These are phyloP conservation scores for Trissolcus brochymenae DNA, from an alignment of 2,888 invertebrate species.

Conservation along the genomic window DNA sequence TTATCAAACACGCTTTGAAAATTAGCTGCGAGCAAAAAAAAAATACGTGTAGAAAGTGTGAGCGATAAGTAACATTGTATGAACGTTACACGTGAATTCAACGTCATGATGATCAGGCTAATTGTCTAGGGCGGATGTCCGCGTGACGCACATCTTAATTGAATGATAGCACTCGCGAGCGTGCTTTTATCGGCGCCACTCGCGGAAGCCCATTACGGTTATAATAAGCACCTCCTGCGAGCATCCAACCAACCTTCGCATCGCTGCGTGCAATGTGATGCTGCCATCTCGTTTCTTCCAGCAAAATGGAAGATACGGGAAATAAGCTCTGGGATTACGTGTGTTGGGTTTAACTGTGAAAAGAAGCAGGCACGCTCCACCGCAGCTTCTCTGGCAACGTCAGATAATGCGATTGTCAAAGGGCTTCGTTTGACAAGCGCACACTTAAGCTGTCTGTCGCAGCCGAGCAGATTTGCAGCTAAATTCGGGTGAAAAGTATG, in stretches of 20 bases:
- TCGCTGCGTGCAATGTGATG: conserved; percentile 30
- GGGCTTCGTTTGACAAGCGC: conserved; percentile 7
- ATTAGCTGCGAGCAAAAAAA: conserved; percentile 34
- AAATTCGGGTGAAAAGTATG: too few species aligned
- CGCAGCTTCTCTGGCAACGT: conserved; percentile 1
- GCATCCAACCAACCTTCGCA: conserved; percentile 4
- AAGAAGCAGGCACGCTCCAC: conserved; percentile 9
- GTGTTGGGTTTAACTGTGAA: conserved; percentile 1
- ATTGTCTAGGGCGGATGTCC: conserved; percentile 36
- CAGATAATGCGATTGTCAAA: conserved; percentile 13
- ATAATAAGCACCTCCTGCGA: conserved; percentile 60
- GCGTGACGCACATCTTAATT: conserved; percentile 56
- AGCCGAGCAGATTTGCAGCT: neutral
- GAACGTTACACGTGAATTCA: conserved; percentile 40
- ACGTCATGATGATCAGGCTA: conserved; percentile 43
- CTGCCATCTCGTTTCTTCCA: conserved; percentile 41
- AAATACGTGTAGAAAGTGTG: conserved; percentile 31
- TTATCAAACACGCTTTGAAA: conserved; percentile 36
- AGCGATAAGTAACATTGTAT: conserved; percentile 20
- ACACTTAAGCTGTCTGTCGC: conserved; percentile 7
- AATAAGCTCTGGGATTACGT: conserved; percentile 9
- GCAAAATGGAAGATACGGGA: conserved; percentile 2
- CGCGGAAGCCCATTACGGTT: conserved; percentile 59
- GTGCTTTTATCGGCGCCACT: conserved; percentile 60
- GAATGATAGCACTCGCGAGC: conserved; percentile 62